These are phyloP conservation scores for Pediacus dermestoides DNA, from an alignment of 2,888 invertebrate genomes.

Conservation along the genomic window DNA sequence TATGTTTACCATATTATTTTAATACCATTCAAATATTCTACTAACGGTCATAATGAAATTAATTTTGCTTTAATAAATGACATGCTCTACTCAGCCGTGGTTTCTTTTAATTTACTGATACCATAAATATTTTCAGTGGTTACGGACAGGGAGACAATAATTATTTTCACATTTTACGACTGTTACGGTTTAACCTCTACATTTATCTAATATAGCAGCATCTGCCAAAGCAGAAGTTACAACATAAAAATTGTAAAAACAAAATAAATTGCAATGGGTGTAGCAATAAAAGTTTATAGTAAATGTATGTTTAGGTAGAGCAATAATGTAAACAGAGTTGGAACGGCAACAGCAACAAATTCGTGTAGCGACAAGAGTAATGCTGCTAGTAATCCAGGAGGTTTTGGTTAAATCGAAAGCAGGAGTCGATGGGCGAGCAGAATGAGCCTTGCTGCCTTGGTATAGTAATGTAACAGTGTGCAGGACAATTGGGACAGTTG, in stretches of 20 bases:
- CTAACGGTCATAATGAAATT: constrained; percentile 2
- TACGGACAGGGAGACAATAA: too few species aligned
- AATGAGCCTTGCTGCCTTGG: neutral
- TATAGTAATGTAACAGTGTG: too few species aligned
- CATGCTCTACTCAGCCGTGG: neutral
- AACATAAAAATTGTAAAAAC: too few species aligned
- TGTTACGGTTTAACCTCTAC: too few species aligned
- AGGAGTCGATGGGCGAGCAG: constrained; percentile 6
- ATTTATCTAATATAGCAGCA: too few species aligned
- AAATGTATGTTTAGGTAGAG: neutral
- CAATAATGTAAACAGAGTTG: constrained; percentile 6
- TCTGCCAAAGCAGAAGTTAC: too few species aligned
- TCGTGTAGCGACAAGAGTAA: constrained; percentile 22
- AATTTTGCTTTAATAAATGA: constrained; percentile 6
- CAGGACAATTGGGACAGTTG: constrained; percentile 17
- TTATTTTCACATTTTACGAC: too few species aligned
- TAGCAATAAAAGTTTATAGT: too few species aligned
- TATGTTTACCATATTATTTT: constrained; percentile 23
- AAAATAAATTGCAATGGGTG: too few species aligned
- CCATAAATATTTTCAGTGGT: too few species aligned
- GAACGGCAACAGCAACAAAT: constrained; percentile 21
- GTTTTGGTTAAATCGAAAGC: constrained; percentile 19
- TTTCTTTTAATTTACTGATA: constrained; percentile 1
- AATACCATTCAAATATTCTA: constrained; percentile 19
- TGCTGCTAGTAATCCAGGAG: constrained; percentile 16